Evolutionary conservation across 2,888 invertebrate species (phyloP), one percentile per base, ranked within the genome.

Genomic region (Synergus gifuensis): DNA sequence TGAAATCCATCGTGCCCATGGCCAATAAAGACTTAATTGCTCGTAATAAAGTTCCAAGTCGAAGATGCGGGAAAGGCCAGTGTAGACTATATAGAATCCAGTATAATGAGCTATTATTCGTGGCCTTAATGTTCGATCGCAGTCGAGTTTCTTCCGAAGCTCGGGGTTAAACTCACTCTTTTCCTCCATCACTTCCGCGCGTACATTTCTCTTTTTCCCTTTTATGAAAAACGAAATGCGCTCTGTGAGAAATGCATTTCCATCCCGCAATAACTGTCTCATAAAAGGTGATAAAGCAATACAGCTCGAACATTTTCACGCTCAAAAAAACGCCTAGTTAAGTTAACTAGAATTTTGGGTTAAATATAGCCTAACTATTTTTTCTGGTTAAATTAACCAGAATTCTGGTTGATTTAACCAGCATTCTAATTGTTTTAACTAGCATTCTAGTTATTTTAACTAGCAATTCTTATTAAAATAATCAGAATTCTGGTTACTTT

Each of bases 71-170:
- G 12, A 28, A 28, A 54, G 18, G 36, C 28, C 69, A 73, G 49
- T 11, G 18, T 28, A 28, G 64, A 36, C 36, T 40, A 76, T 36
- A 54, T 36, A 54, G 44, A 78, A 77, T 18, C 42, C 64, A 18
- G 66, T 76, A 76, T 78, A 78, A 78, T 76, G 76, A 78, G 42
- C 77, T 44, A 76, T 73, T 40, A 73, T 36, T 77, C 42, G 16
- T 49, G 64, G 62, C 58, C 76, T 73, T 60, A 73, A 73, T 49
- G 73, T 58, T 18, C n/a, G 73, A 73, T 73, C 54, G 73, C 54
- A 18, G 54, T n/a, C 73, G 54, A 58, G 40, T 58, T 73, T 73
- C n/a, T 16, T 42, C n/a, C 66, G 42, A 44, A 66, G 18, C 54
- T 11, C 18, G 28, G 28, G 62, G 28, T 62, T 62, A 62, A 62